Percentiles rank a stretch among this genome's conserved stretches.
Conservation (phyloP, 2,888 invertebrate genomes). For the Drosophila atripex region DNA sequence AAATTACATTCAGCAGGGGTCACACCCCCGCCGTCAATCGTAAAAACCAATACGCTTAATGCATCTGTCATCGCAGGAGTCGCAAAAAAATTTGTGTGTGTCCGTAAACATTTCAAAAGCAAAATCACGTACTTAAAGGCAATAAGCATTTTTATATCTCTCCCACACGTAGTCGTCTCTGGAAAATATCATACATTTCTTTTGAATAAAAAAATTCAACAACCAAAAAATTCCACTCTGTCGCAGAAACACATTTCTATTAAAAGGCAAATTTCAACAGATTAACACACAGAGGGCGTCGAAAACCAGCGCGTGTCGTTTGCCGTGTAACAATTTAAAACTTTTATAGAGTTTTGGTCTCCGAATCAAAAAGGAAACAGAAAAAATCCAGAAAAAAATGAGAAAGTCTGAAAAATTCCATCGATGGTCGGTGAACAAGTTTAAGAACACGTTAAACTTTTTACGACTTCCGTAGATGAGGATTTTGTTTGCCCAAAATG, state of each 20-base stretch:
- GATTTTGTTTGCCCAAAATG: constrained; percentile 34
- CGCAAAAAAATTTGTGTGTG: constrained; percentile 20
- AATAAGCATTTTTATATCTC: constrained; percentile 70
- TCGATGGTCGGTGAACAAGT: constrained; percentile 44
- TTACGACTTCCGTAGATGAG: constrained; percentile 66
- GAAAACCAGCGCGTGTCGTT: constrained; percentile 63
- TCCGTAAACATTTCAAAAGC: constrained; percentile 43
- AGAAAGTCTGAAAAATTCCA: constrained; percentile 22
- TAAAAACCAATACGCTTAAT: constrained; percentile 72
- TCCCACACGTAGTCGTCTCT: constrained; percentile 26
- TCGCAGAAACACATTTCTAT: constrained; percentile 55
- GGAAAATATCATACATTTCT: neutral
- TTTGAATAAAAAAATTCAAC: neutral
- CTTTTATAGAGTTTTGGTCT: constrained; percentile 60
- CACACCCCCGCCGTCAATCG: constrained; percentile 48
- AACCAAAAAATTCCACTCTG: constrained; percentile 21
- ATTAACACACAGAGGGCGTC: constrained; percentile 60
- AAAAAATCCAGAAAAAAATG: neutral
- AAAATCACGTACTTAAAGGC: constrained; percentile 76
- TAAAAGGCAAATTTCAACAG: constrained; percentile 76
- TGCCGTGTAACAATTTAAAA: constrained; percentile 76
- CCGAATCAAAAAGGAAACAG: neutral
- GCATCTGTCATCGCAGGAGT: constrained; percentile 45
- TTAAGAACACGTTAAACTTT: constrained; percentile 74
- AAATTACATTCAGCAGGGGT: constrained; percentile 58